Evolutionary conservation across 2,888 invertebrate species (phyloP).

Genomic region (Nomada flava): DNA sequence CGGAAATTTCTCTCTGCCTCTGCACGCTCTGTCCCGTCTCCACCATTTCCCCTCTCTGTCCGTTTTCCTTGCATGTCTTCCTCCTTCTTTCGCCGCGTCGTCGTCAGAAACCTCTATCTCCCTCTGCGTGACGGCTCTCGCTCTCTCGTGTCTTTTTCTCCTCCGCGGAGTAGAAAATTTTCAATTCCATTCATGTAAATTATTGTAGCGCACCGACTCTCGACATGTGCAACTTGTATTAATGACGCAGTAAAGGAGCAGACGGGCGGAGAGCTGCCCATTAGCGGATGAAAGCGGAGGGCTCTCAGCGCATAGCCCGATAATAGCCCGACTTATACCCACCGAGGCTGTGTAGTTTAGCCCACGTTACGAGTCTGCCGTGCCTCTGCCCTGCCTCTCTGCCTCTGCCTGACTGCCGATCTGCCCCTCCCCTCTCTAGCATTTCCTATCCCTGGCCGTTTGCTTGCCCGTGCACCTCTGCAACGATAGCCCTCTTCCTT

Average conservation of each 20-base stretch:
- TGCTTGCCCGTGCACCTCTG: slow-evolving; percentile 76
- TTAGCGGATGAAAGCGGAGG: slow-evolving; percentile 84
- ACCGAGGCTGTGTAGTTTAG: slow-evolving; percentile 82
- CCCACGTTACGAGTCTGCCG: slow-evolving; percentile 79
- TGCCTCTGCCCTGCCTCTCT: slow-evolving; percentile 68
- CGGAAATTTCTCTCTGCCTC: slow-evolving; percentile 30
- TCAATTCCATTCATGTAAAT: slow-evolving; percentile 84
- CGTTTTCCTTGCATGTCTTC: slow-evolving; percentile 39
- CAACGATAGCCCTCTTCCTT: slow-evolving; percentile 60
- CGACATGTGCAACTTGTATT: slow-evolving; percentile 84
- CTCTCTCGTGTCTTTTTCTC: slow-evolving; percentile 79
- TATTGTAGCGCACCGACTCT: slow-evolving; percentile 84
- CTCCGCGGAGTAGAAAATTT: slow-evolving; percentile 83
- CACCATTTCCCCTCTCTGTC: slow-evolving; percentile 32
- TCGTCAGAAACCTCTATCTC: slow-evolving; percentile 29
- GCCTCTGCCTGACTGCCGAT: slow-evolving; percentile 66
- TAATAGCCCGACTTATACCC: slow-evolving; percentile 84
- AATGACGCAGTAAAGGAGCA: slow-evolving; percentile 84
- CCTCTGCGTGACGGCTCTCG: slow-evolving; percentile 51
- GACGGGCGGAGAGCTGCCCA: slow-evolving; percentile 84
- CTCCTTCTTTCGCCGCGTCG: slow-evolving; percentile 59
- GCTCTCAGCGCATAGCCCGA: slow-evolving; percentile 83
- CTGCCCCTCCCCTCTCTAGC: slow-evolving; percentile 42
- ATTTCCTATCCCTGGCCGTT: slow-evolving; percentile 75
- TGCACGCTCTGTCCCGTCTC: slow-evolving; percentile 18